These are phyloP conservation scores for Pteronura brasiliensis DNA, from an alignment of 2,113 vertebrate genomes.

Conservation along the genomic window DNA sequence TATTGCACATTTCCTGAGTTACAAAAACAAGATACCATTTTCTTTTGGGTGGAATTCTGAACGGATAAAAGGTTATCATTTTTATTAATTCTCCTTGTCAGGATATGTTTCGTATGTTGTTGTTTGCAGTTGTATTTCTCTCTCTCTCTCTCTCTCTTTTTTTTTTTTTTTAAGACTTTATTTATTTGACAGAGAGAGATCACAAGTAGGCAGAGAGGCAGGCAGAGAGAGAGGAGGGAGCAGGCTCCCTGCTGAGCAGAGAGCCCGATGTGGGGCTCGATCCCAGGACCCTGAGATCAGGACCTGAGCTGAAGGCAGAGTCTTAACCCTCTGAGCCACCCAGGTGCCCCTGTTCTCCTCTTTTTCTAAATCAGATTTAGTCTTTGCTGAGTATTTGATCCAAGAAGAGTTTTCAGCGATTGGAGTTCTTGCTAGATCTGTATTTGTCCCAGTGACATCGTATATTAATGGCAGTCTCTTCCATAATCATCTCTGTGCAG, in stretches of 20 bases:
- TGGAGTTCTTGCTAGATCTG: background rate
- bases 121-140: background rate
- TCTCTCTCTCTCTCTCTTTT: background rate
- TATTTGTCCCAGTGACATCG: background rate
- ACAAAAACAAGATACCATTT: constrained; percentile 19
- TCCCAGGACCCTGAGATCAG: no score
- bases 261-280: no score
- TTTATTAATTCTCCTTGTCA: constrained; percentile 18
- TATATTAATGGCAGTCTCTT: background rate
- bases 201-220: no score
- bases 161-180: no score
- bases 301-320: no score
- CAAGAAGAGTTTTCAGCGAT: background rate
- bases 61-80: background rate
- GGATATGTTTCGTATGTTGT: background rate
- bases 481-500: background rate
- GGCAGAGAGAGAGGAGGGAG: no score
- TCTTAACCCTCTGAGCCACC: no score
- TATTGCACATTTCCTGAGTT: constrained; percentile 34
- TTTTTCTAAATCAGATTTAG: background rate
- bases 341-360: no score
- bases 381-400: constrained; percentile 6
- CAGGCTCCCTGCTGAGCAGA: no score
- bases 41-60: constrained; percentile 21
- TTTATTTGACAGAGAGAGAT: no score